A percentile compares a stretch with the other conserved stretches of the same genome.
Evolutionary conservation across 1,140 invertebrate species (phyloP).

Genomic region (Akabosia matsudoensis): DNA sequence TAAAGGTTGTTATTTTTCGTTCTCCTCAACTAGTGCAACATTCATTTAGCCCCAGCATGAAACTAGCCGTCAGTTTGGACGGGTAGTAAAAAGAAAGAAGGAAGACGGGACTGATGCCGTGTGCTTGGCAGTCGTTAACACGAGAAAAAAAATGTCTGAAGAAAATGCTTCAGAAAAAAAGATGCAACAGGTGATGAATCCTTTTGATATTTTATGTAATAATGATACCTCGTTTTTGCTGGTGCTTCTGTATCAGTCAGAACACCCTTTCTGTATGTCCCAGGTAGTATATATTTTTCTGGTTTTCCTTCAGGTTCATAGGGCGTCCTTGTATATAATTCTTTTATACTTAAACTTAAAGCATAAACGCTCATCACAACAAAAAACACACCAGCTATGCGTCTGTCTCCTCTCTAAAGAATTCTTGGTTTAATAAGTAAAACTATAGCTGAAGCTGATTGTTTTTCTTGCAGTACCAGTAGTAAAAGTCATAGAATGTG

Average conservation of each 20-base stretch:
- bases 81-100: neutral
- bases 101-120: neutral
- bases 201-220: conserved; percentile 11
- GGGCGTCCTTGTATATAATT: conserved; percentile 9
- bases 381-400: neutral
- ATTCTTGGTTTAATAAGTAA: neutral
- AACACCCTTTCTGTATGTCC: neutral
- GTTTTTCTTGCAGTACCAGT: neutral
- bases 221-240: neutral
- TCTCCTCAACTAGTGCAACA: neutral
- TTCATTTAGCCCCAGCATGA: neutral
- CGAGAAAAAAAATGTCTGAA: neutral
- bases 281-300: neutral
- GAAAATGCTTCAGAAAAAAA: conserved; percentile 10
- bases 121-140: neutral
- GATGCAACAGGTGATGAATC: conserved; percentile 20
- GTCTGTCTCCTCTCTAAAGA: neutral
- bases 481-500: neutral
- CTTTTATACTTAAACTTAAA: neutral
- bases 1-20: neutral
- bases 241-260: neutral
- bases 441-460: neutral
- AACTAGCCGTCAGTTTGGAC: neutral
- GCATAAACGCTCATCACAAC: neutral
- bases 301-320: conserved; percentile 5